Percentiles rank a stretch among this genome's conserved stretches.
Evolutionary conservation across 2,797 vertebrate species (phyloP).

Genomic region (Chelon auratus): DNA sequence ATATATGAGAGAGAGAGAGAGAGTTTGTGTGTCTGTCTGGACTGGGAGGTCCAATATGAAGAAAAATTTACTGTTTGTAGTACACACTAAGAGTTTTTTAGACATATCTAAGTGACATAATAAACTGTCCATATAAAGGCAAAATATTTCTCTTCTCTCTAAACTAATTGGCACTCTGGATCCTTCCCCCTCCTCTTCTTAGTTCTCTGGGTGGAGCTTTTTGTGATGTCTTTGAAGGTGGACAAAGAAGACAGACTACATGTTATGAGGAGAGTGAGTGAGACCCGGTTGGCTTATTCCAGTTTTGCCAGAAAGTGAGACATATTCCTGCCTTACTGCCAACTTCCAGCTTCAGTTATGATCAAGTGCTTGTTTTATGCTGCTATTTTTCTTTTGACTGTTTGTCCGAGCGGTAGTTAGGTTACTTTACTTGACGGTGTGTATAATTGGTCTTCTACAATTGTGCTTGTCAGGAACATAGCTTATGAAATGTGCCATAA

Average conservation of each 20-base stretch:
- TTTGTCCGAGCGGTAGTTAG: not conserved
- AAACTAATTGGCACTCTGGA: constrained; percentile 41
- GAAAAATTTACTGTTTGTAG: constrained; percentile 38
- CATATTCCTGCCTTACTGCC: constrained; percentile 16
- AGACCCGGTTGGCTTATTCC: constrained; percentile 36
- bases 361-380: constrained; percentile 14
- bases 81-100: constrained; percentile 37
- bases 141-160: constrained; percentile 58
- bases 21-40: constrained; percentile 14
- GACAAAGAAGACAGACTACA: constrained; percentile 7
- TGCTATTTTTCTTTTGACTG: not conserved
- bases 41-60: constrained; percentile 36
- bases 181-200: constrained; percentile 28
- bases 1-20: too few relatives aligned
- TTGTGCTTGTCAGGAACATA: constrained; percentile 8
- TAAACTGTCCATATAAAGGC: constrained; percentile 72
- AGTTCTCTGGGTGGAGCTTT: constrained; percentile 37
- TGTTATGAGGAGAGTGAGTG: constrained; percentile 36
- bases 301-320: constrained; percentile 26
- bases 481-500: constrained; percentile 11
- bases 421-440: not conserved
- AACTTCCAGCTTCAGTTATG: constrained; percentile 9
- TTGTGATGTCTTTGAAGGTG: constrained; percentile 20
- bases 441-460: not conserved
- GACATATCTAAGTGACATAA: constrained; percentile 49